Evolutionary conservation across 2,113 vertebrate species (phyloP).

Genomic region (Malaclemys terrapin): DNA sequence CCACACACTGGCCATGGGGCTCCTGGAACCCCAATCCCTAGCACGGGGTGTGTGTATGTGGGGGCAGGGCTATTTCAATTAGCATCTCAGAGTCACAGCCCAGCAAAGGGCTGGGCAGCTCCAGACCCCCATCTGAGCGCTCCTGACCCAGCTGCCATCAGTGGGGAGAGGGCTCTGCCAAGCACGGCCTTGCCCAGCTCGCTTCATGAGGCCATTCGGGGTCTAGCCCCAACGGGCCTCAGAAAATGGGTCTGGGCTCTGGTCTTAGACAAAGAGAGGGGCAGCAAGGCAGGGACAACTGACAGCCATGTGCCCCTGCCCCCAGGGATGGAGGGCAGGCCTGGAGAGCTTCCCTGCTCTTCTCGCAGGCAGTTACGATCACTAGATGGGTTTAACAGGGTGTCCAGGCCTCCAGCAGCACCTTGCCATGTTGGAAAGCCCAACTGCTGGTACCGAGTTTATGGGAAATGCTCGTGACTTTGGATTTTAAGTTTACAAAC

Average conservation of each 20-base stretch:
- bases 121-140: neutral
- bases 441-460: neutral
- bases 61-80: neutral
- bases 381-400: neutral
- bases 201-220: neutral
- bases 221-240: neutral
- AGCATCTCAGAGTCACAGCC: neutral
- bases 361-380: neutral
- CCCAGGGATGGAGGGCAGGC: neutral
- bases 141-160: neutral
- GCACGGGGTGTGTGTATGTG: neutral
- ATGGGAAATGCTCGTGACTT: neutral
- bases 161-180: neutral
- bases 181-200: neutral
- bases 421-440: neutral
- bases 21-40: neutral
- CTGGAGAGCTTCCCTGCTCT: accelerated
- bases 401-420: neutral
- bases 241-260: neutral
- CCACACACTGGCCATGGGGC: neutral
- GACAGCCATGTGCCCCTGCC: neutral
- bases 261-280: neutral
- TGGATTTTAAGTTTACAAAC: constrained; percentile 42
- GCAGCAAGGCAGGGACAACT: neutral
- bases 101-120: neutral